Base-by-base conservation (phyloP, 30 jellyfish, hydroid and myxozoan genomes). In the Rhopilema esculentum region DNA sequence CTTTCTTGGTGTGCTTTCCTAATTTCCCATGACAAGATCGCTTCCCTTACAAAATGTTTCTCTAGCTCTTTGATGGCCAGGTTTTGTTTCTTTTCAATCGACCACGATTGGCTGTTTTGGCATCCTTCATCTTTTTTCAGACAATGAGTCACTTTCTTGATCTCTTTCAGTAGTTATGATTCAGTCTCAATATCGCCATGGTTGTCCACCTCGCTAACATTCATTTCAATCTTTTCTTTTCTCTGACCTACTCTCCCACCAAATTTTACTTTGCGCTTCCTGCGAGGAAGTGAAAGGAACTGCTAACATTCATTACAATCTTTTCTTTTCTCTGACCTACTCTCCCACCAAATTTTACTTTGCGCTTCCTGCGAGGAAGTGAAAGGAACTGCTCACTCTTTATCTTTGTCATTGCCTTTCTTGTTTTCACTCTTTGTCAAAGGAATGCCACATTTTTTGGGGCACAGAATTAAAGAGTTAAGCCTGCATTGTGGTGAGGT, bases 191-290 rank as follows among this genome's bases (percentile, higher is more conserved):
- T 19, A 24, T 63, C 29, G 17, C 72, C 26, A 19, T 63, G 72
- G 72, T n/a, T 63, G 26, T 8, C 72, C 26, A 2, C 72, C 29
- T 63, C 72, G 29, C 29, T 24, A 19, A 72, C 66, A 26, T 51
- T 72, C 72, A 72, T 72, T 29, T 72, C 48, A 12, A 22, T 32
- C n/a, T 73, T 71, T 28, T 18, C 6, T 52, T 72, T 72, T 28
- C n/a, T 28, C 31, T 72, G 62, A 21, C 84, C 84, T 26, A 72
- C 67, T 72, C 84, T 72, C 48, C 65, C 65, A 26, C 21, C 65
- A 25, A 22, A 72, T 22, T 20, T 72, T 72, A 49, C 21, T 72
- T 52, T 72, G 31, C 65, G 31, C 66, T 72, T 72, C 27, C 84
- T 49, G 27, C 62, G 16, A 21, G 84, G 6, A 12, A 72, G 65